phyloP scores from a whole-genome alignment of 1,140 invertebrate genomes.

The Plutomurus gul region DNA sequence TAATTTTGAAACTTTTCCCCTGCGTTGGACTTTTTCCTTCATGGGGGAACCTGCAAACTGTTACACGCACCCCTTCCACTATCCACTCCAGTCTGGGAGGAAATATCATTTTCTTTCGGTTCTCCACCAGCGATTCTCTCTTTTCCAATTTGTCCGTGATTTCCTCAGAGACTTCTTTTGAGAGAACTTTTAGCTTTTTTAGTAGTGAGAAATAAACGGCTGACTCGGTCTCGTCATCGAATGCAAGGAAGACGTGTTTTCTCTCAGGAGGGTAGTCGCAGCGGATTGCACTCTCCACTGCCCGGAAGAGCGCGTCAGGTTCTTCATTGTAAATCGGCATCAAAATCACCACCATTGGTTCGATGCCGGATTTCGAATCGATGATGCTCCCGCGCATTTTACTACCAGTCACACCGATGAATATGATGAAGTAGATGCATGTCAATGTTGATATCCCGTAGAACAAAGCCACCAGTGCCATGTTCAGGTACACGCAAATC shows the following conservation, averaged over 20 bases:
- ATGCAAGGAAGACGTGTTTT: slow-evolving; percentile 36
- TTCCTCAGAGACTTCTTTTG: slow-evolving; percentile 14
- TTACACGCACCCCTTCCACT: slow-evolving; percentile 11
- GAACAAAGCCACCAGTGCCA: not conserved
- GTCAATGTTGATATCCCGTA: not conserved
- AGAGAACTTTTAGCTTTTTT: slow-evolving; percentile 21
- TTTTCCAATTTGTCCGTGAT: not conserved
- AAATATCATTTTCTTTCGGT: not conserved
- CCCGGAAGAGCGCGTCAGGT: slow-evolving; percentile 6
- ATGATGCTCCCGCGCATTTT: not conserved
- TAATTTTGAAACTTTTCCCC: slow-evolving; percentile 17
- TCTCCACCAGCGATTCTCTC: not conserved
- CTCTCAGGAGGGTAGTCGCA: slow-evolving; percentile 27
- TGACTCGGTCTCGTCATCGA: slow-evolving; percentile 31
- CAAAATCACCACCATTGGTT: slow-evolving; percentile 33
- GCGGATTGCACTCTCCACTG: slow-evolving; percentile 28
- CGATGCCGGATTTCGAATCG: not conserved
- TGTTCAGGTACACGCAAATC: not conserved
- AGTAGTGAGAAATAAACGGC: slow-evolving; percentile 8
- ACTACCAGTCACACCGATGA: not conserved
- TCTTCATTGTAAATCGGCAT: slow-evolving; percentile 44
- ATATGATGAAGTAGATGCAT: not conserved
- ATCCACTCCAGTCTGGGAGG: slow-evolving; percentile 21
- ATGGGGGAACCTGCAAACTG: slow-evolving; percentile 37
- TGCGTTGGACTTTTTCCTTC: slow-evolving; percentile 39